Evolutionary conservation across 2,888 invertebrate genomes (phyloP), one percentile per base, ranked within the genome.

Genomic region (Cryptocheilus praepositus): DNA sequence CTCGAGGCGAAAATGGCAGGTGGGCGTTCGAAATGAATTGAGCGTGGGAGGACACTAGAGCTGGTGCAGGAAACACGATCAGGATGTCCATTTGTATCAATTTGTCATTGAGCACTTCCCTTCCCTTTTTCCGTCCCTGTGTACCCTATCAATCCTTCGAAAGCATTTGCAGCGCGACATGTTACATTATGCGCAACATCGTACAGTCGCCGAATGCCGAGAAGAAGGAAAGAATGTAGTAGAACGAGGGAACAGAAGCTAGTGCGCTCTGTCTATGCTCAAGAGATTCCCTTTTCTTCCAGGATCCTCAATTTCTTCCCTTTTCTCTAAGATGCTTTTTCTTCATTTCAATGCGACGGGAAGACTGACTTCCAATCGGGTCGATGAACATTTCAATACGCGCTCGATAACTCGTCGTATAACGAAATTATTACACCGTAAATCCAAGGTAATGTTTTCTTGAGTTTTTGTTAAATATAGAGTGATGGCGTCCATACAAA

Each of bases 341-440:
- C 15, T 21, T 51, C 56, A 13, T 25, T 15, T 16, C 43, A 62
- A 56, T 62, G 56, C 49, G 18, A 1, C 7, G 49, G 43, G 61
- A 66, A 44, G 55, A 66, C 61, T 56, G 56, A 56, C 56, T 62
- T 5, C 19, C 19, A 16, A 55, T 18, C n/a, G 51, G 63, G 56
- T 66, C 66, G 63, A 62, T 63, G 66, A 56, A 55, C 56, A 66
- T 66, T 66, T 66, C 63, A 66, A 66, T 66, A 62, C n/a, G n/a
- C n/a, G n/a, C n/a, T n/a, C n/a, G n/a, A n/a, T n/a, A n/a, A n/a
- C n/a, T n/a, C n/a, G n/a, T n/a, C n/a, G n/a, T n/a, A n/a, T n/a
- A n/a, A n/a, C n/a, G n/a, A n/a, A n/a, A n/a, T n/a, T n/a, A n/a
- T n/a, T n/a, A n/a, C n/a, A n/a, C n/a, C n/a, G n/a, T n/a, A n/a